A percentile compares a stretch with the other conserved stretches of the same genome.
phyloP scores from a whole-genome alignment of 2,113 vertebrate species.

The Bambusicola thoracicus region DNA sequence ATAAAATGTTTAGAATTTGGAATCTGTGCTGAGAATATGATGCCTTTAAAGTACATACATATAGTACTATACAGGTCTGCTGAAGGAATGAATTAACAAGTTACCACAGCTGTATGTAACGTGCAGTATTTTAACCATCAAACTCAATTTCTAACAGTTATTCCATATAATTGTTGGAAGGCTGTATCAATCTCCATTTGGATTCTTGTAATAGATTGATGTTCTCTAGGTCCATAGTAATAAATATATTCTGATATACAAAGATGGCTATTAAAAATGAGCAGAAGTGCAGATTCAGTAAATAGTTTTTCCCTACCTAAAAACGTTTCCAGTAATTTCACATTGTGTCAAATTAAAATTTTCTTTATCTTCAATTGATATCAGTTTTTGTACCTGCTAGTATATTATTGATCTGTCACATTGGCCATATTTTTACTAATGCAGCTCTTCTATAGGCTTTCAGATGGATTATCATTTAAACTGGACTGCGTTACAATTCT shows the following conservation, averaged over 20 bases:
- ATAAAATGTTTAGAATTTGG: neutral
- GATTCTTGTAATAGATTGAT: neutral
- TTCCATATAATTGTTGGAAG: neutral
- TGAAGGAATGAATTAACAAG: neutral
- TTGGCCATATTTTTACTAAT: neutral
- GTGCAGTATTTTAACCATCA: neutral
- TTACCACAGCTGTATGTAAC: neutral
- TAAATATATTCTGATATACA: neutral
- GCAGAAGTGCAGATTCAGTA: neutral
- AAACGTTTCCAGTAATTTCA: neutral
- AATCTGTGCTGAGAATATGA: neutral
- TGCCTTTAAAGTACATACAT: neutral
- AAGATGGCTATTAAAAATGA: neutral
- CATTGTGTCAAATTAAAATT: neutral
- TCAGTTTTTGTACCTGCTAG: neutral
- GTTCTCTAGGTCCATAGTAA: neutral
- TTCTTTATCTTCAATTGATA: neutral
- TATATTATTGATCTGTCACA: neutral
- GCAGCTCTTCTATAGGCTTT: neutral
- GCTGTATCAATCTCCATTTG: neutral
- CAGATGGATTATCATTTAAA: neutral
- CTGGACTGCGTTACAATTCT: neutral
- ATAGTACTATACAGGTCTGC: neutral
- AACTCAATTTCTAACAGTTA: neutral
- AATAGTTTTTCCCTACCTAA: neutral